Base-by-base conservation (phyloP, 2,888 invertebrate genomes). In the Oscheius sp. region DNA sequence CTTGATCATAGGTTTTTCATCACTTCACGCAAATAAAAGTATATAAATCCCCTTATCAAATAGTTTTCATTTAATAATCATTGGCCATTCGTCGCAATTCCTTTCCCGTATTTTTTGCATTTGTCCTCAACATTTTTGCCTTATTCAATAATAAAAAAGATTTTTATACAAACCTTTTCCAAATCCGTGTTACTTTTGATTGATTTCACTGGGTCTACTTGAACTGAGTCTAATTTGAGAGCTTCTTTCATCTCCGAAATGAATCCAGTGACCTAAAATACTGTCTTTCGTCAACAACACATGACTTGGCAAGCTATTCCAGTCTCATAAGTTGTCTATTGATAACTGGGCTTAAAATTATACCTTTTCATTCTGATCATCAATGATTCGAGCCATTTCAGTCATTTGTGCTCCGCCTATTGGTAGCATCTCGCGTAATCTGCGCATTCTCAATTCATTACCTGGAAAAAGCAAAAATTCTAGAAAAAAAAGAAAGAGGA, bases 401-500 rank as follows among this genome's bases (percentile, higher is more conserved):
- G 68, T 75, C 78, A 79, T 80, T 25, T 77, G 70, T 16, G 73
- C 75, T 7, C 76, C 76, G 21, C 78, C 80, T 12, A 78, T 73
- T 16, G 85, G 87, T 41, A 84, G 70, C 80, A 88, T 82, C 41
- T 85, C 83, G 7, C 78, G 77, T 3, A 88, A 46, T 43, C 82
- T 76, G 21, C 83, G 61, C 86, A 87, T 86, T 43, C 87, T 73
- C 63, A 86, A 27, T 41, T 86, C 85, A 45, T 85, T 88, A 55
- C 80, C 82, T 74, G 64, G 45, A 75, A 1, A 6, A 41, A 25
- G 13, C n/a, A 56, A 56, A 56, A 56, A 13, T 56, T 2, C 27
- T 5, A 7, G 41, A 13, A 55, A 5, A 49, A 49, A 49, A 49
- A 49, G 21, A 35, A 41, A 18, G 64, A 46, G 35, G 9, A 35